Evolutionary conservation across 2,888 invertebrate species (phyloP).

Genomic region (Cephus pygmeus): DNA sequence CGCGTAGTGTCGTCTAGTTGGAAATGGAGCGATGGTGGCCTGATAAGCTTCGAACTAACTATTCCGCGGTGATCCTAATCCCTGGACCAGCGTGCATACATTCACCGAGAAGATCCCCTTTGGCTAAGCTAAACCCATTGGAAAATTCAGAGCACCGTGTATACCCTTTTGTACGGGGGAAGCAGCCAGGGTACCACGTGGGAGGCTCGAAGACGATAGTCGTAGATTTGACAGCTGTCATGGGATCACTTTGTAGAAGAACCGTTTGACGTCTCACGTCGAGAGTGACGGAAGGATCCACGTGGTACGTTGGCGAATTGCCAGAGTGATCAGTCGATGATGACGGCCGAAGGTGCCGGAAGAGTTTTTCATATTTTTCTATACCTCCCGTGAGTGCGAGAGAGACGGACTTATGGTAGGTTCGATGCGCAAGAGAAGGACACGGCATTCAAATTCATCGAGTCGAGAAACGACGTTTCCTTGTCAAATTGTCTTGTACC

Average conservation of each 20-base stretch:
- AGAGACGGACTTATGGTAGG: background rate
- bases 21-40: slow-evolving; percentile 41
- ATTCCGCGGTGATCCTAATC: slow-evolving; percentile 33
- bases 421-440: background rate
- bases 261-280: background rate
- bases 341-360: background rate
- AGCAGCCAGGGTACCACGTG: background rate
- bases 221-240: background rate
- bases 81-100: slow-evolving; percentile 19
- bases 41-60: slow-evolving; percentile 41
- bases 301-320: background rate
- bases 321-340: background rate
- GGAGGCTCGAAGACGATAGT: background rate
- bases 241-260: background rate
- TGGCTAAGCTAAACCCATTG: slow-evolving; percentile 3
- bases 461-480: too few species aligned
- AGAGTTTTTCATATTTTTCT: background rate
- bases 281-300: background rate
- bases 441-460: background rate
- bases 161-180: background rate
- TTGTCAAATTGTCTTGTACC: background rate
- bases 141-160: background rate
- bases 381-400: background rate
- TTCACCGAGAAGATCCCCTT: slow-evolving; percentile 8
- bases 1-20: slow-evolving; percentile 21